Evolutionary conservation across 2,113 vertebrate species (phyloP).

Genomic region (Cyprinodon tularosa): DNA sequence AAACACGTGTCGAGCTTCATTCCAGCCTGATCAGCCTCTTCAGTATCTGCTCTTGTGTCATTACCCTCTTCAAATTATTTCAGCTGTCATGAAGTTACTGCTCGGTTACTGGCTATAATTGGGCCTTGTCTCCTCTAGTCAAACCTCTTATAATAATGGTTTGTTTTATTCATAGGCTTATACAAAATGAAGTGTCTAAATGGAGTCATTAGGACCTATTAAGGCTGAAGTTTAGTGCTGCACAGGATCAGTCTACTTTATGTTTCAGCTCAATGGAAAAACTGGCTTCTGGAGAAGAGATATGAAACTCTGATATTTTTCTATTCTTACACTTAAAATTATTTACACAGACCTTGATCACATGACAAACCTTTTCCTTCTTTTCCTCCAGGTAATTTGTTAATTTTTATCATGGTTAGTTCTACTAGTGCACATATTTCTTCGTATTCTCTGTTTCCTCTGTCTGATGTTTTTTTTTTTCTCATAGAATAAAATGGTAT

Average conservation of each 20-base stretch:
- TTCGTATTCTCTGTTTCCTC: background rate
- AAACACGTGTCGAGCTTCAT: background rate
- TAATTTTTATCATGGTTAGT: background rate
- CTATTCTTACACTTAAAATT: background rate
- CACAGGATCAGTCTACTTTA: conserved; percentile 37
- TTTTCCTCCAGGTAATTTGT: background rate
- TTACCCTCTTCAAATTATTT: conserved; percentile 51
- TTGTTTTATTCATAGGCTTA: conserved; percentile 57
- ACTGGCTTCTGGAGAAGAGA: conserved; percentile 21
- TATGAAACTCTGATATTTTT: background rate
- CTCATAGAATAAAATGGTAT: background rate
- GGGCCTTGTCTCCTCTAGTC: conserved; percentile 41
- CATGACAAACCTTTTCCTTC: background rate
- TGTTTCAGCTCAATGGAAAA: conserved; percentile 4
- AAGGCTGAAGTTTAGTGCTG: conserved; percentile 54
- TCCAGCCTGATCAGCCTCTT: conserved; percentile 34
- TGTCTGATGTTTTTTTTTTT: background rate
- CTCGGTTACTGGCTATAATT: conserved; percentile 55
- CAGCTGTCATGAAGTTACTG: conserved; percentile 46
- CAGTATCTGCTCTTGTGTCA: conserved; percentile 47
- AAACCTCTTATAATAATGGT: conserved; percentile 61
- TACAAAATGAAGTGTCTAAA: conserved; percentile 65
- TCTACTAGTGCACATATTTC: background rate
- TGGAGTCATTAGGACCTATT: conserved; percentile 69
- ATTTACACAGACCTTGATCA: background rate